Conservation (phyloP, 2,797 vertebrate genomes). For the Acestrorhynchus altus region DNA sequence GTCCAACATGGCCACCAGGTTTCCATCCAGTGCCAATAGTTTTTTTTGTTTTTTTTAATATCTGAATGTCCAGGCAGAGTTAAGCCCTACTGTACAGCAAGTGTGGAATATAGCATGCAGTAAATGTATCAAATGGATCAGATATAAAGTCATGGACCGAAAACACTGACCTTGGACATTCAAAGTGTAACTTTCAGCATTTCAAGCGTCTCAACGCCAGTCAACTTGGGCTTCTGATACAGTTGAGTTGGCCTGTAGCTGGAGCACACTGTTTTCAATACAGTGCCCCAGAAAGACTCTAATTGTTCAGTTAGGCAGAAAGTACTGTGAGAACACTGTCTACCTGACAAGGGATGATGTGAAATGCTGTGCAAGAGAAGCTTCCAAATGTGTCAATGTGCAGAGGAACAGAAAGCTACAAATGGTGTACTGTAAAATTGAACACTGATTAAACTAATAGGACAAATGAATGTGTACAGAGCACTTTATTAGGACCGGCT, state of each 20-base stretch:
- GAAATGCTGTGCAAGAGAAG: conserved; percentile 1
- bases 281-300: conserved; percentile 29
- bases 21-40: not conserved
- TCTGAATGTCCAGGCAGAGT: not conserved
- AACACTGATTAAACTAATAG: not conserved
- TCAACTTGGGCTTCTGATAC: conserved; percentile 9
- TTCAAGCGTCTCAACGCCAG: not conserved
- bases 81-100: not conserved
- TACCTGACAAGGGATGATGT: conserved; percentile 14
- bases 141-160: not conserved
- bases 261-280: conserved; percentile 14
- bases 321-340: conserved; percentile 25
- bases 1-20: not conserved
- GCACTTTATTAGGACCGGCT: no score
- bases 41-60: not conserved
- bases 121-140: not conserved
- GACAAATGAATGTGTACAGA: not conserved
- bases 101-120: not conserved
- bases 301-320: conserved; percentile 38
- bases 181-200: conserved; percentile 6
- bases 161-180: not conserved
- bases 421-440: not conserved
- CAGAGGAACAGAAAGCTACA: not conserved
- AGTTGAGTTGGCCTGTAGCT: conserved; percentile 9
- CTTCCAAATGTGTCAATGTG: conserved; percentile 17